Conservation (phyloP, 2,888 invertebrate species). For the Tipula confusa region DNA sequence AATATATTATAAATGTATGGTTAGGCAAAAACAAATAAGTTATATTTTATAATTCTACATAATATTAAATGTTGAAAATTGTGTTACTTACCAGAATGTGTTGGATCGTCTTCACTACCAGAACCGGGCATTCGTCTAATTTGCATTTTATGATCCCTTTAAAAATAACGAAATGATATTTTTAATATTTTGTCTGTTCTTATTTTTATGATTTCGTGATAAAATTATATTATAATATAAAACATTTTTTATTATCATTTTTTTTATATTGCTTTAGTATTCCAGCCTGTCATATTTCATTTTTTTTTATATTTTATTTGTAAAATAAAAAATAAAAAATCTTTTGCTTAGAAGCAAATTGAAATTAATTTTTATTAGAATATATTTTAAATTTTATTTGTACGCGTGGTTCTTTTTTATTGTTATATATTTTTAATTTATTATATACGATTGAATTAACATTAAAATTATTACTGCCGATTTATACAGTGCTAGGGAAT, state of each 20-base stretch:
- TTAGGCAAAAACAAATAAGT: conserved; percentile 25
- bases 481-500: background rate
- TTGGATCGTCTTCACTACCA: conserved; percentile 71
- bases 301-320: background rate
- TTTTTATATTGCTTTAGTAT: conserved; percentile 5
- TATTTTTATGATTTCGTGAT: conserved; percentile 29
- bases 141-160: conserved; percentile 78
- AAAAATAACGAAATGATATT: conserved; percentile 15
- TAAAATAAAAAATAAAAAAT: background rate
- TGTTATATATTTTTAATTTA: background rate
- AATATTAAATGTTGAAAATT: background rate
- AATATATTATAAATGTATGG: background rate
- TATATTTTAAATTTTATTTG: background rate
- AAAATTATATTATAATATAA: conserved; percentile 28
- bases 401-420: background rate
- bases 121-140: conserved; percentile 69
- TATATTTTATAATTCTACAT: conserved; percentile 3
- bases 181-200: background rate
- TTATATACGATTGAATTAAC: background rate
- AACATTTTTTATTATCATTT: background rate
- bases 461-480: background rate
- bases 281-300: conserved; percentile 5
- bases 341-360: background rate
- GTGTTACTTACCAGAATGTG: conserved; percentile 63
- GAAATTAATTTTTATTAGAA: conserved; percentile 8